Base-by-base conservation (phyloP, 1,140 invertebrate species). In the Heliconius hermathena region DNA sequence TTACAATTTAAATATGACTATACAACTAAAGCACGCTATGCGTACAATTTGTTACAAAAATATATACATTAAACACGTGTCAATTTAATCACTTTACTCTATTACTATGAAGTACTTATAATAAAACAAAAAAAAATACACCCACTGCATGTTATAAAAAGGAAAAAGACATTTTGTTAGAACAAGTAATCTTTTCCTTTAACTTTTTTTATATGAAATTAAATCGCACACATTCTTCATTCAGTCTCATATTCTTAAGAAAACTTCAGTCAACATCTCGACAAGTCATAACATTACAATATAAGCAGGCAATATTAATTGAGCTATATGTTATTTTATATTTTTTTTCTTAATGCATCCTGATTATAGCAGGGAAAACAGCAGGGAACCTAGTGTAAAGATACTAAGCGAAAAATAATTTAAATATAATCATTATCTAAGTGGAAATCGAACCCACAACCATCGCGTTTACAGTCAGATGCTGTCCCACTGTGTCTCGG, bases 101-200 rank as follows among this genome's bases (percentile, higher is more conserved):
- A 75, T 75, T 46, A 81, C 80, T 82, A 83, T 81, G 78, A 86
- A 84, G 80, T 86, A 84, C 81, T 73, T 84, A 85, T 26, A 74
- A 82, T 86, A 86, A n/a, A 18, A 66, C 8, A 60, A 60, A n/a
- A 57, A 18, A 57, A 66, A 66, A 5, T 3, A 60, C 8, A 60
- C 8, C 60, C 60, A 66, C 11, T 66, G 22, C 4, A 29, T 26
- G 26, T n/a, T 22, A 9, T 0, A 22, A 11, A 57, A 22, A 66
- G 8, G 5, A 26, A 16, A 66, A 66, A 66, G 9, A 5, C 2
- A 66, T 66, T 16, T 57, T 22, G 9, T 20, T 57, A 57, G 20
- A 57, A 57, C 8, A 22, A 57, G n/a, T n/a, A 8, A 57, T 57
- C 54, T n/a, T 57, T 66, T 66, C 60, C 22, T 29, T 29, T 16